Conservation (phyloP, 2,888 invertebrate species). For the Plutella xylostella region DNA sequence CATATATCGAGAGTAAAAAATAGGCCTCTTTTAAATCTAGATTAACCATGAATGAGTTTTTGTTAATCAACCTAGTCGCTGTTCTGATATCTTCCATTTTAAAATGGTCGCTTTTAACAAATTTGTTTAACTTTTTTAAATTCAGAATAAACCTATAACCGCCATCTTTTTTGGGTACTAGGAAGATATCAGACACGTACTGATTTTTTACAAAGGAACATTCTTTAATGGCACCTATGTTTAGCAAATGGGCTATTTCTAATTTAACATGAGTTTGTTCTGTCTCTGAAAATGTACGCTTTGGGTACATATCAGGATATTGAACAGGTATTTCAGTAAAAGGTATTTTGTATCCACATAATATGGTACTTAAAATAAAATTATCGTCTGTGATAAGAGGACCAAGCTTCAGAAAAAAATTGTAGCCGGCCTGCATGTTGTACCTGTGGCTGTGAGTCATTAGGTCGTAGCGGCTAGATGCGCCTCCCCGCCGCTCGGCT, state of each 20-base stretch:
- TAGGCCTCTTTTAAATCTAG: neutral
- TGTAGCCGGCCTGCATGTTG: too few relatives aligned
- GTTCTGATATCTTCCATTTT: neutral
- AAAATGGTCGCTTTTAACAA: neutral
- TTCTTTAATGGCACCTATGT: neutral
- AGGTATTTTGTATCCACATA: too few relatives aligned
- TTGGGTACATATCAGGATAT: too few relatives aligned
- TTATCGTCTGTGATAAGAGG: too few relatives aligned
- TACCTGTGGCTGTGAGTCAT: too few relatives aligned
- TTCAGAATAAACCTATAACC: neutral
- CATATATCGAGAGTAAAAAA: neutral
- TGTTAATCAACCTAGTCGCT: neutral
- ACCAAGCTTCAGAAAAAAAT: too few relatives aligned
- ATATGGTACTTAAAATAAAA: too few relatives aligned
- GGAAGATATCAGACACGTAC: neutral
- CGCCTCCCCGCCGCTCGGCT: too few relatives aligned
- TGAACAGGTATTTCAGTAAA: too few relatives aligned
- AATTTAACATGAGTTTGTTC: too few relatives aligned
- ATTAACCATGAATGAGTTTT: neutral
- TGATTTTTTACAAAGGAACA: neutral
- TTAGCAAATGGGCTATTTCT: neutral
- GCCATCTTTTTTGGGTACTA: neutral
- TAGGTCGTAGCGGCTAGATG: too few relatives aligned
- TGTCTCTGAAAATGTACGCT: too few relatives aligned
- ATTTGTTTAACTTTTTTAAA: neutral